A percentile compares a stretch with the other conserved stretches of the same genome.
Evolutionary conservation across 2,888 invertebrate species (phyloP).

Genomic region (Oxyteleia sp.): DNA sequence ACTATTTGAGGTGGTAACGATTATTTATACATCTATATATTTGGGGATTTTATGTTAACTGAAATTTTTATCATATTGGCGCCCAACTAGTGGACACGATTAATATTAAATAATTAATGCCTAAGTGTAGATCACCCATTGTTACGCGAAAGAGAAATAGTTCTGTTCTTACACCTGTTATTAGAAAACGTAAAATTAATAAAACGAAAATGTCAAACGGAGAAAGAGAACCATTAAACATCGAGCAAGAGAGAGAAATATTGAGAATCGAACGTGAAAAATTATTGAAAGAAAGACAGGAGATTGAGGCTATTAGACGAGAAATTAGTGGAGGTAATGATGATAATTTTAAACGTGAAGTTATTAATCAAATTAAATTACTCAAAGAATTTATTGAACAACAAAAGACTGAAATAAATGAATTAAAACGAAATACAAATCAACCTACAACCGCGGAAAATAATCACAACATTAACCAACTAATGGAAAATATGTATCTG

Average conservation of each 20-base stretch:
- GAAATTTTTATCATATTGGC: too few species aligned
- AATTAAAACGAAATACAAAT: neutral
- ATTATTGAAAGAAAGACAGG: neutral
- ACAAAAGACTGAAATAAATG: constrained; percentile 1
- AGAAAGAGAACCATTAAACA: too few species aligned
- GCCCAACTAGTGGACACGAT: too few species aligned
- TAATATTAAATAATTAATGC: too few species aligned
- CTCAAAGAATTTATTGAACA: neutral
- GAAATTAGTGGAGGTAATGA: neutral
- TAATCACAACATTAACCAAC: neutral
- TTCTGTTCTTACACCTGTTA: too few species aligned
- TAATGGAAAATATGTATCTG: constrained; percentile 10
- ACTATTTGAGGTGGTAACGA: too few species aligned
- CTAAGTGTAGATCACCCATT: too few species aligned
- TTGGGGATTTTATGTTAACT: too few species aligned
- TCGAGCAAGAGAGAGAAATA: neutral
- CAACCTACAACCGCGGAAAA: neutral
- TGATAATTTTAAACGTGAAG: neutral
- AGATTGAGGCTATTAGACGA: neutral
- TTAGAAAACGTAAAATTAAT: too few species aligned
- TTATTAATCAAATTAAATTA: neutral
- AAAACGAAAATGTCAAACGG: too few species aligned
- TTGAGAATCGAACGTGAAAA: neutral
- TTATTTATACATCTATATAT: too few species aligned
- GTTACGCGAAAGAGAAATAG: too few species aligned